These are phyloP conservation scores for Phalloptychus januarius DNA, from an alignment of 2,797 vertebrate species.

Conservation along the genomic window DNA sequence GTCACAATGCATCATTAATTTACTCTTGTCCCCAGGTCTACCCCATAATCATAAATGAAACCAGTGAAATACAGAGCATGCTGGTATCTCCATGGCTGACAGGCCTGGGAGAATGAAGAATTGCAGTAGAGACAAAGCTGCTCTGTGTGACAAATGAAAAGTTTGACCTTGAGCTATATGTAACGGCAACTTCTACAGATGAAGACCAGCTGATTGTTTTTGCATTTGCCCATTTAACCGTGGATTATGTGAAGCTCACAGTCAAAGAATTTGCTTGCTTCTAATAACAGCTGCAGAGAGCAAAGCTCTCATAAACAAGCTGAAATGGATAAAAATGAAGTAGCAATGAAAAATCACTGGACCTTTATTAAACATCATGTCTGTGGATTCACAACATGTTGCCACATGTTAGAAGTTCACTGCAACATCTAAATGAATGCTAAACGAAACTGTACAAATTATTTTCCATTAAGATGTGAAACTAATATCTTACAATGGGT, in stretches of 20 bases:
- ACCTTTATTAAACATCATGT: not conserved
- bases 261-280: not conserved
- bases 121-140: constrained; percentile 46
- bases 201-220: constrained; percentile 32
- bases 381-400: not conserved
- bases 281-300: not conserved
- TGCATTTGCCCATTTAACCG: constrained; percentile 18
- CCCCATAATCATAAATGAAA: constrained; percentile 77
- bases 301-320: not conserved
- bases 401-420: not conserved
- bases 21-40: constrained; percentile 69
- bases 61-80: constrained; percentile 59
- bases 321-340: not conserved
- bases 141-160: constrained; percentile 47
- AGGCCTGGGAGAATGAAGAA: constrained; percentile 46
- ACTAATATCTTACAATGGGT: not conserved
- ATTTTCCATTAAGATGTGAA: not conserved
- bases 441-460: not conserved
- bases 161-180: constrained; percentile 65
- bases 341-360: not conserved
- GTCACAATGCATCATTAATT: constrained; percentile 78
- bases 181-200: constrained; percentile 37
- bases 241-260: not conserved
- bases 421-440: not conserved
- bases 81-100: constrained; percentile 62